phyloP scores from a whole-genome alignment of 2,797 vertebrate species.

The Muscicapa comitata region DNA sequence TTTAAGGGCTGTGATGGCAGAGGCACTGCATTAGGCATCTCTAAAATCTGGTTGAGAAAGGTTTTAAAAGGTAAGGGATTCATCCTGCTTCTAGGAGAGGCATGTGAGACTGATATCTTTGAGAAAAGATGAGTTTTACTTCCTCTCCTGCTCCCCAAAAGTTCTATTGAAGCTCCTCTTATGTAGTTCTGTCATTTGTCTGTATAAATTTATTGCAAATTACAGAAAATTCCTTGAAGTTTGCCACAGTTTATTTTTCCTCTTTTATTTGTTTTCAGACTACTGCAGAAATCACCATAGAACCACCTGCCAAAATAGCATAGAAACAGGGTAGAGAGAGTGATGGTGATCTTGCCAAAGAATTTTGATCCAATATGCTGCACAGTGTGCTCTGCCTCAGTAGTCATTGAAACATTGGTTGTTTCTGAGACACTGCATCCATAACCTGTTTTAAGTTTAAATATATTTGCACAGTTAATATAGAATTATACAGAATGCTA shows the following conservation, averaged over 20 bases:
- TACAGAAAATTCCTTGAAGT: neutral
- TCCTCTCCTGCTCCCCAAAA: neutral
- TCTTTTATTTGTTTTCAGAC: constrained; percentile 39
- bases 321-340: neutral
- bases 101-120: neutral
- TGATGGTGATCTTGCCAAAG: constrained; percentile 35
- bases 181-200: neutral
- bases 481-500: neutral
- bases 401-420: neutral
- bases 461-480: neutral
- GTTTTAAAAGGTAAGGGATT: neutral
- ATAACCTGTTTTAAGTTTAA: neutral
- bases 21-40: neutral
- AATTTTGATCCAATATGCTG: constrained; percentile 9
- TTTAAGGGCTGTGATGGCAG: neutral
- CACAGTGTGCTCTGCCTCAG: neutral
- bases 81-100: neutral
- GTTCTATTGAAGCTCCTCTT: neutral
- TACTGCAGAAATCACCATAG: constrained; percentile 19
- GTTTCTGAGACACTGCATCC: neutral
- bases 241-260: constrained; percentile 30
- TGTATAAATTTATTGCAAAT: neutral
- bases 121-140: neutral
- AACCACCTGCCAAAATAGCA: constrained; percentile 19
- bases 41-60: neutral